A percentile compares a stretch with the other conserved stretches of the same genome.
These are phyloP conservation scores for Tipula unca DNA, from an alignment of 2,888 invertebrate genomes.

Conservation along the genomic window DNA sequence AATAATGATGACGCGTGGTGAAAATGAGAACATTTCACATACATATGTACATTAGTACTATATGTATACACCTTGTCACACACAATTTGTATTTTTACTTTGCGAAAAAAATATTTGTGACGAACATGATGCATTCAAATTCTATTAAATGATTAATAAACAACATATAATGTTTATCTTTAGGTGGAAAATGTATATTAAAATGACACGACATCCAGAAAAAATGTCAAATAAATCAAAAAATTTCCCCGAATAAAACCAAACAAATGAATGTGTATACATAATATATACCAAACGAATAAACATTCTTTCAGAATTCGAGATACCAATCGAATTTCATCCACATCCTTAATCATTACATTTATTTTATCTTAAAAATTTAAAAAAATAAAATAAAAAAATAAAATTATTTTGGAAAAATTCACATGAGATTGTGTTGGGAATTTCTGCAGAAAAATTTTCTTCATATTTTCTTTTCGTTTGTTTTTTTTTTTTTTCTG, in stretches of 20 bases:
- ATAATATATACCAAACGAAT: neutral
- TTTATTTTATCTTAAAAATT: neutral
- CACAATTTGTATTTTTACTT: too few species aligned
- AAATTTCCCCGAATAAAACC: neutral
- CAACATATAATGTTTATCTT: too few species aligned
- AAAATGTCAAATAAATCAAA: neutral
- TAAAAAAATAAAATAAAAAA: neutral
- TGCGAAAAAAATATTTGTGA: too few species aligned
- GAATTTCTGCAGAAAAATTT: neutral
- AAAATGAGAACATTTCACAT: too few species aligned
- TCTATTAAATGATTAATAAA: too few species aligned
- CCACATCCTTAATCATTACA: neutral
- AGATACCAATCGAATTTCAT: constrained; percentile 8
- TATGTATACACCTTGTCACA: too few species aligned
- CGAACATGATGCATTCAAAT: too few species aligned
- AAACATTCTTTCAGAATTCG: neutral
- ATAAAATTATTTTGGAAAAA: neutral
- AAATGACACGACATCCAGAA: neutral
- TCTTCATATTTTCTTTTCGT: neutral
- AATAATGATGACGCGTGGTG: too few species aligned
- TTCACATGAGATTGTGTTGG: neutral
- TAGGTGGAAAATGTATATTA: too few species aligned
- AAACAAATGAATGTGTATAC: neutral
- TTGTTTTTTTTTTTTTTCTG: neutral
- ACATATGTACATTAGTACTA: too few species aligned